Evolutionary conservation across 2,888 invertebrate genomes (phyloP), one percentile per base, ranked within the genome.

Genomic region (Drosophila recens): DNA sequence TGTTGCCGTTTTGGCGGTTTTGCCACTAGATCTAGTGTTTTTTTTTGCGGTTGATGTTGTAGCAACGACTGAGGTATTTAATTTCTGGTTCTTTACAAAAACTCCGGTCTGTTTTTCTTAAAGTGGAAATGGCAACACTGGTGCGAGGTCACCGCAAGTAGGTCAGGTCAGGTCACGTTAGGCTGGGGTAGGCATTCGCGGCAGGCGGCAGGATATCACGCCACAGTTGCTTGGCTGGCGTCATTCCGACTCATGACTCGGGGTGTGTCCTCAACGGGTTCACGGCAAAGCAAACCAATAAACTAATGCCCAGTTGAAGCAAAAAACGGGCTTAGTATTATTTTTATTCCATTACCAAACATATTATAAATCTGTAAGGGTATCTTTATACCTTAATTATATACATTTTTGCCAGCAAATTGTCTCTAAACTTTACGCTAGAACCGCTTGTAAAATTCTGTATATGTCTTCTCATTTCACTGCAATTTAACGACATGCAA

Each of bases 91-190:
- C n/a, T 27, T 34, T 34, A 34, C 10, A 34, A 3, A 11, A 11
- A 11, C 10, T 36, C 4, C 11, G 1, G 13, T 36, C 11, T 11
- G 13, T 36, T 36, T 34, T 36, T 13, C 11, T 1, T 36, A 1
- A 13, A 4, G 6, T 8, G 38, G 0, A n/a, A 38, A n/a, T 8
- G 38, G 34, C 42, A n/a, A 20, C 34, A 4, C n/a, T 36, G 43
- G 53, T 10, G 20, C 57, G 75, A 62, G 75, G 79, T 56, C 87
- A 67, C 38, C 81, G 27, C 65, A 80, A 83, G 68, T 83, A 83
- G 83, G 83, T 89, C 83, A 83, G 88, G 72, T 62, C 69, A 59
- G 67, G 82, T 62, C 69, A 59, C 38, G 33, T 43, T 46, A 33
- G 54, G 20, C 30, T 38, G 15, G 74, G 46, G 40, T 10, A 49